These are phyloP conservation scores for Lethenteron reissneri DNA, from an alignment of 2,113 vertebrate species.

Conservation along the genomic window DNA sequence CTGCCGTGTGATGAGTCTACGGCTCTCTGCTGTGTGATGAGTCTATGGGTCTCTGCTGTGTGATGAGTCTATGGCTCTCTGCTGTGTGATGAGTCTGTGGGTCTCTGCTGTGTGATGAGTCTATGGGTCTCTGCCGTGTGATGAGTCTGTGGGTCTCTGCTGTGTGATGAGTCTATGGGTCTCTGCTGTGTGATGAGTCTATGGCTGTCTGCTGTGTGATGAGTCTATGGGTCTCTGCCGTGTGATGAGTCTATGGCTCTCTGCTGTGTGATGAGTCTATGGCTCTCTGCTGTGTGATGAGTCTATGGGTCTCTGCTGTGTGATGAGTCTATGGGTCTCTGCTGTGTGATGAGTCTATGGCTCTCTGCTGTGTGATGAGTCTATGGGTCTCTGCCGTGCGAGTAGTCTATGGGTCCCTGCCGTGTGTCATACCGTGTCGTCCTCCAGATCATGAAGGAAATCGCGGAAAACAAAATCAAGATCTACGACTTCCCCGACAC, in stretches of 20 bases:
- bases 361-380: background rate
- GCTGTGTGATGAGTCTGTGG: background rate
- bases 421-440: too few species aligned
- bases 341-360: background rate
- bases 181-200: background rate
- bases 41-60: background rate
- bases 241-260: background rate
- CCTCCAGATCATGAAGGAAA: constrained; percentile 37
- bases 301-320: background rate
- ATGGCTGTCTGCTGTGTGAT: background rate
- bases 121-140: background rate
- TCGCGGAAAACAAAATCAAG: constrained; percentile 40
- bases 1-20: background rate
- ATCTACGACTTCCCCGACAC: constrained; percentile 41
- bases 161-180: background rate
- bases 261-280: background rate
- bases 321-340: background rate
- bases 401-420: background rate
- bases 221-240: background rate
- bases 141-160: background rate
- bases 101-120: background rate
- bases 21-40: background rate
- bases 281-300: background rate
- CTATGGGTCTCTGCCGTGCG: background rate
- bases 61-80: background rate